Evolutionary conservation across 2,113 vertebrate genomes (phyloP).

Genomic region (Salminus brasiliensis): DNA sequence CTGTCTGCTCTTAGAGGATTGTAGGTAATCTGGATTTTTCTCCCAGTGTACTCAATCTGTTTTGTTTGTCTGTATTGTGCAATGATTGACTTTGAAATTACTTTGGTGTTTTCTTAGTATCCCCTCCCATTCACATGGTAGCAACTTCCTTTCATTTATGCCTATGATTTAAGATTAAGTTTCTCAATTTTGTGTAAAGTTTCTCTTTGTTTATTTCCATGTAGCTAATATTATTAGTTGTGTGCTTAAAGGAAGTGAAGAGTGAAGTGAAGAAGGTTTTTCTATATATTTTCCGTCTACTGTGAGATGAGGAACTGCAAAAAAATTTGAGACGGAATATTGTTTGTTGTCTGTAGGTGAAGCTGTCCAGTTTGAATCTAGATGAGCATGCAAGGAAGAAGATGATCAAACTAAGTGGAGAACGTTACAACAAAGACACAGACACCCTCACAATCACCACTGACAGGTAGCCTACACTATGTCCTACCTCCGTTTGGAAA

Average conservation of each 20-base stretch:
- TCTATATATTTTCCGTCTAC: too few relatives aligned
- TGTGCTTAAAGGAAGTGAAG: too few relatives aligned
- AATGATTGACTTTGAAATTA: background rate
- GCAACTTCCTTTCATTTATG: background rate
- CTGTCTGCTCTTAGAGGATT: too few relatives aligned
- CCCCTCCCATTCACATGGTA: background rate
- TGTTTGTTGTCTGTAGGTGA: constrained; percentile 75
- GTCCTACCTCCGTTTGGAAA: background rate
- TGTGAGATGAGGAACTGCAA: background rate
- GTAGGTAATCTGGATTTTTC: too few relatives aligned
- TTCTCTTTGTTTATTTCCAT: too few relatives aligned
- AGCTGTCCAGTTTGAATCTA: constrained; percentile 89
- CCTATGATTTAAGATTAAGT: background rate
- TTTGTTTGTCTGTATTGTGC: background rate
- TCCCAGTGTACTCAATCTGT: background rate
- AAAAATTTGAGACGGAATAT: too few relatives aligned
- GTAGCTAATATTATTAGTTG: too few relatives aligned
- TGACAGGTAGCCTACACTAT: constrained; percentile 74
- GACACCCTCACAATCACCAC: constrained; percentile 85
- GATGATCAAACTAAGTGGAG: constrained; percentile 86
- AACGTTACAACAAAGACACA: constrained; percentile 82
- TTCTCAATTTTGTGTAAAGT: background rate
- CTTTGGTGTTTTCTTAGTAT: too few relatives aligned
- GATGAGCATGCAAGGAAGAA: constrained; percentile 93
- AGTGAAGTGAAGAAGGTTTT: too few relatives aligned